These are phyloP conservation scores for Hirtodrosophila cameraria DNA, from an alignment of 2,888 invertebrate species.

Conservation along the genomic window DNA sequence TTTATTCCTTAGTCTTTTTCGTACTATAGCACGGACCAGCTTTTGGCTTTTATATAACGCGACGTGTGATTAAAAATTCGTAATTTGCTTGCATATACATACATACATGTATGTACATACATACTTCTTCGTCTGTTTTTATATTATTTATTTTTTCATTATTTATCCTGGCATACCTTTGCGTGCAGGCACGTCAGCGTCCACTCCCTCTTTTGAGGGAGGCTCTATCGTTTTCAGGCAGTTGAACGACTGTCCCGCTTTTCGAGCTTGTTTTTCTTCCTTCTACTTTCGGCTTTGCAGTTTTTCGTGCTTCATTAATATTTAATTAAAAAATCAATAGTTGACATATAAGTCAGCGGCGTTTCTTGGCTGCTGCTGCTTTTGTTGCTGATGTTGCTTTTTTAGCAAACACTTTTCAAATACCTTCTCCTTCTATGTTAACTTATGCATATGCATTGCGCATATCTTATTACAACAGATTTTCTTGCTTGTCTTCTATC, in stretches of 20 bases:
- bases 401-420: constrained; percentile 42
- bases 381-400: constrained; percentile 13
- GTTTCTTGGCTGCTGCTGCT: constrained; percentile 39
- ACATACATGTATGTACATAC: not conserved
- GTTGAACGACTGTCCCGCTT: constrained; percentile 57
- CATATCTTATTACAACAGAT: constrained; percentile 77
- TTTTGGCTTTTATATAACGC: constrained; percentile 61
- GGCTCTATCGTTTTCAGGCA: constrained; percentile 30
- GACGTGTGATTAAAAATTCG: constrained; percentile 75
- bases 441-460: constrained; percentile 74
- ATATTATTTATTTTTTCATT: constrained; percentile 41
- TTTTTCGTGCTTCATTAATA: constrained; percentile 79
- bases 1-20: constrained; percentile 15
- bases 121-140: constrained; percentile 12
- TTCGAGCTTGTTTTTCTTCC: constrained; percentile 49
- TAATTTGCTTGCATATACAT: constrained; percentile 23
- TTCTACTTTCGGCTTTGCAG: constrained; percentile 39
- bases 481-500: constrained; percentile 48
- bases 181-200: constrained; percentile 40
- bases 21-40: not conserved
- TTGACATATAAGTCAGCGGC: constrained; percentile 74
- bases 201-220: constrained; percentile 19
- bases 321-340: constrained; percentile 82
- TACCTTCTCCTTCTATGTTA: constrained; percentile 50
- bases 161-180: constrained; percentile 55